These are phyloP conservation scores for Spongilla lacustris DNA, from an alignment of 37 sponge, comb jelly and placozoan genomes.

Conservation along the genomic window DNA sequence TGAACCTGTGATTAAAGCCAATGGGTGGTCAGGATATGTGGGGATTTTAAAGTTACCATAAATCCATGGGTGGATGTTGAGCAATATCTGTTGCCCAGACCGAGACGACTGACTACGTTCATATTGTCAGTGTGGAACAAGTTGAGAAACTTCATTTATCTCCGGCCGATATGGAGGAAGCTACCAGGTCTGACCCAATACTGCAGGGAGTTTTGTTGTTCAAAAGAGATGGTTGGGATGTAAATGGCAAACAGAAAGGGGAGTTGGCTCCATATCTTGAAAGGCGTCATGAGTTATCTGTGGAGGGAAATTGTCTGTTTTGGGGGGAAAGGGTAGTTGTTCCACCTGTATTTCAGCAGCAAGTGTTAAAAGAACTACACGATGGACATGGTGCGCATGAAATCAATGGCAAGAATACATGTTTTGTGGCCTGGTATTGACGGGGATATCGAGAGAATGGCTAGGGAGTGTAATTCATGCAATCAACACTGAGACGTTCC, in stretches of 20 bases:
- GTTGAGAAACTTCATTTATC: slow-evolving; percentile 14
- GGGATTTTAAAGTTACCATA: too few species aligned
- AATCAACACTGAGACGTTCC: background rate
- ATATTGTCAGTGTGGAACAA: background rate
- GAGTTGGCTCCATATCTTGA: slow-evolving; percentile 13
- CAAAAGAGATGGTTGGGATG: slow-evolving; percentile 62
- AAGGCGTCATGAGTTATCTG: slow-evolving; percentile 11
- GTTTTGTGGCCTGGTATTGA: too few species aligned
- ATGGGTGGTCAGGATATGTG: too few species aligned
- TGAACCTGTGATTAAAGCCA: too few species aligned
- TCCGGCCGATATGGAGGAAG: too few species aligned
- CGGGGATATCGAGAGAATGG: too few species aligned
- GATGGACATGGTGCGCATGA: too few species aligned
- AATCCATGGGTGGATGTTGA: too few species aligned
- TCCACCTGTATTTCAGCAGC: background rate
- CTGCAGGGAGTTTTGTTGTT: too few species aligned
- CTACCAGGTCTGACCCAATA: background rate
- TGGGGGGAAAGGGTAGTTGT: slow-evolving; percentile 65
- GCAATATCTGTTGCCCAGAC: too few species aligned
- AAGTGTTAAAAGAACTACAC: background rate
- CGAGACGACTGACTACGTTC: background rate
- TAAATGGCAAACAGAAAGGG: background rate
- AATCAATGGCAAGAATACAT: background rate
- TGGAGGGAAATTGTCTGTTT: slow-evolving; percentile 44
- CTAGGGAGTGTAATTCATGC: background rate